Base-by-base conservation (phyloP, 1,140 invertebrate species). In the Drosophila arizonae region DNA sequence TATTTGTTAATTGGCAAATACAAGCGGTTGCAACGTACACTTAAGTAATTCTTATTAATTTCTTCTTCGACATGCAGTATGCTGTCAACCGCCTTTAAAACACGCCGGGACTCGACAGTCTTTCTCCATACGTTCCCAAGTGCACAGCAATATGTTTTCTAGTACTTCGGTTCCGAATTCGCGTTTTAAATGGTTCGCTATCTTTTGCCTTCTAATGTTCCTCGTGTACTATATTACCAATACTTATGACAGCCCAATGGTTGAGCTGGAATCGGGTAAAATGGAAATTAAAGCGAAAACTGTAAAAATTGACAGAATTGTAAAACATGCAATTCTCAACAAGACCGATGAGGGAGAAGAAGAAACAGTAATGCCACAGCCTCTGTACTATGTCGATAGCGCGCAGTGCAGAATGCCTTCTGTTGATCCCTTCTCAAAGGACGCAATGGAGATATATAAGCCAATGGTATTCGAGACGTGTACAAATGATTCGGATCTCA, bases 401-500 rank as follows among this genome's bases (percentile, higher is more conserved):
- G 5, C 48, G 3, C 54, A 72, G 36, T 88, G 84, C 30, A 72
- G 68, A 39, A 88, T 88, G 17, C 84, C 84, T 0, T 88, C 72
- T 41, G 68, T 88, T 8, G 51, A 88, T 56, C 84, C 84, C 6
- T 84, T 88, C 11, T 30, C 51, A 1, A 3, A 48, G 4, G 85
- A 88, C 6, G 62, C 56, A 1, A 46, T 80, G 74, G 43, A 30
- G 1, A 2, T 75, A 1, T 88, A 58, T 6, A 51, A 52, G 10
- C 68, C 48, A 0, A 43, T 57, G 39, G 6, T 8, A 4, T 88
- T 84, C 13, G 79, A 87, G 33, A 45, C 69, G 0, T 87, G 84
- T 15, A 51, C 43, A 13, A 87, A 87, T 26, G 64, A 88, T 10
- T 57, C 82, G 0, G 84, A 81, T 6, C 54, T 87, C 8, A 70